Evolutionary conservation across 2,113 vertebrate species (phyloP).

Genomic region (Mola mola): DNA sequence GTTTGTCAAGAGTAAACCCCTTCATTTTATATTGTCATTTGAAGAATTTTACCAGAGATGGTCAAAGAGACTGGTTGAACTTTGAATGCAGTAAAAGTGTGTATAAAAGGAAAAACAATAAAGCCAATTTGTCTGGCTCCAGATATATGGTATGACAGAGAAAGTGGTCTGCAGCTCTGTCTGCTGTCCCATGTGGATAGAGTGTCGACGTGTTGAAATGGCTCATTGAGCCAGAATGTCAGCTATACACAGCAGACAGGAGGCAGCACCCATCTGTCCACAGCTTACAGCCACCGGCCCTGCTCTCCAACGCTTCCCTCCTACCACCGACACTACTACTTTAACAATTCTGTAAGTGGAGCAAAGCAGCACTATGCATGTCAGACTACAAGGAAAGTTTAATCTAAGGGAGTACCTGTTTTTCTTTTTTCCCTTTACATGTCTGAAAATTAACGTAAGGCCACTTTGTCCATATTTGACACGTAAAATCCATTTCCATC

Average conservation of each 20-base stretch:
- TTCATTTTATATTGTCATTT: too few relatives aligned
- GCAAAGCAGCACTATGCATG: slow-evolving; percentile 9
- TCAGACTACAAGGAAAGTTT: slow-evolving; percentile 9
- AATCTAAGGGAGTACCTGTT: slow-evolving; percentile 1
- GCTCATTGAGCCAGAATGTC: slow-evolving; percentile 70
- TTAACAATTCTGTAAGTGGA: slow-evolving; percentile 12
- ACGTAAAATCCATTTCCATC: slow-evolving; percentile 47
- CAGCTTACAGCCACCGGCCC: slow-evolving; percentile 46
- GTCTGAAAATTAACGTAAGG: slow-evolving; percentile 11
- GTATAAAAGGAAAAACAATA: slow-evolving; percentile 19
- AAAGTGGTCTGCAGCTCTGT: slow-evolving; percentile 28
- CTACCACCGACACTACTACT: slow-evolving; percentile 22
- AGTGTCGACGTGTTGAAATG: slow-evolving; percentile 75
- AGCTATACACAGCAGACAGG: slow-evolving; percentile 65
- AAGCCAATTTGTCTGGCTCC: slow-evolving; percentile 22
- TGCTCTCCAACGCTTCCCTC: slow-evolving; percentile 28
- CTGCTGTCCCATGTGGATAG: slow-evolving; percentile 54
- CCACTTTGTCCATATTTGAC: slow-evolving; percentile 47
- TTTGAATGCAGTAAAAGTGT: slow-evolving; percentile 7
- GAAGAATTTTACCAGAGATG: background rate
- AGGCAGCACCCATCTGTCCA: slow-evolving; percentile 61
- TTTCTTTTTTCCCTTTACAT: background rate
- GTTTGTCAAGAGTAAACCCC: too few relatives aligned
- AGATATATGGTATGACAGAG: slow-evolving; percentile 23
- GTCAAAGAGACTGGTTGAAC: slow-evolving; percentile 8